Conservation (phyloP, 2,888 invertebrate genomes). For the Tiliacea citrago region DNA sequence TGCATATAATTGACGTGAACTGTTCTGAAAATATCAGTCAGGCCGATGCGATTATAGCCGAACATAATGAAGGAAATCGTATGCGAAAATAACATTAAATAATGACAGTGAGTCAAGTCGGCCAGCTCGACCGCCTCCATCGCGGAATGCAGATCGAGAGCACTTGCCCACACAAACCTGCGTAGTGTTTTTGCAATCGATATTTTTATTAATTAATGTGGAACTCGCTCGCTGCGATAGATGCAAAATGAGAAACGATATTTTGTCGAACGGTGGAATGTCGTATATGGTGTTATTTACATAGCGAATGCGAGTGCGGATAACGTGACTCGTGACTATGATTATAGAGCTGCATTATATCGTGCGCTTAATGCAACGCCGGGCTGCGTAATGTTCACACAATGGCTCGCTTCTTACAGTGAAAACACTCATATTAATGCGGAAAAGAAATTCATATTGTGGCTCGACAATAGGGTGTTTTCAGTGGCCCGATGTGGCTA, state of each 20-base stretch:
- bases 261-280: slow-evolving; percentile 74
- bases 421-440: slow-evolving; percentile 78
- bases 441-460: slow-evolving; percentile 76
- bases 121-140: slow-evolving; percentile 37
- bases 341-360: slow-evolving; percentile 83
- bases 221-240: slow-evolving; percentile 62
- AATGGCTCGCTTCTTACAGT: slow-evolving; percentile 77
- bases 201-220: slow-evolving; percentile 71
- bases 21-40: slow-evolving; percentile 78
- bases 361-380: slow-evolving; percentile 83
- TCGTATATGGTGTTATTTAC: slow-evolving; percentile 83
- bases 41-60: slow-evolving; percentile 62
- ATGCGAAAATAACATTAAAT: slow-evolving; percentile 65
- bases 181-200: slow-evolving; percentile 72
- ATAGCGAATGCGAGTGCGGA: slow-evolving; percentile 81
- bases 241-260: slow-evolving; percentile 73
- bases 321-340: slow-evolving; percentile 83
- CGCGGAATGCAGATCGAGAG: slow-evolving; percentile 69
- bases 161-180: slow-evolving; percentile 70
- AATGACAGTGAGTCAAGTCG: slow-evolving; percentile 64
- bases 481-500: slow-evolving; percentile 35
- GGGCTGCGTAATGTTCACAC: slow-evolving; percentile 82
- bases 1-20: slow-evolving; percentile 72
- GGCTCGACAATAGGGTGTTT: slow-evolving; percentile 66
- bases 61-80: slow-evolving; percentile 66